These are phyloP conservation scores for Xylophagus ater DNA, from an alignment of 2,888 invertebrate genomes.

Conservation along the genomic window DNA sequence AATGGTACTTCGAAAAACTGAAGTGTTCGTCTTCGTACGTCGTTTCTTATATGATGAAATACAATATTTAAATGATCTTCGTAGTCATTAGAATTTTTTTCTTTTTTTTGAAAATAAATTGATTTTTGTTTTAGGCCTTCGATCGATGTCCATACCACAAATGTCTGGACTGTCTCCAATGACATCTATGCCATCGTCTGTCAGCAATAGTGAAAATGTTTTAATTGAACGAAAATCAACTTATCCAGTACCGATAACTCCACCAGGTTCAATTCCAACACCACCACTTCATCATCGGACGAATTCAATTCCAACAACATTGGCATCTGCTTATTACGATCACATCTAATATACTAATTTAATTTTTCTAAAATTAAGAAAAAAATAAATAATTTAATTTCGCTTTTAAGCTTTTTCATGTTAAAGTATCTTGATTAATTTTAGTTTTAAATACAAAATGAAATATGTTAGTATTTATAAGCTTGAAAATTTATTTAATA, in stretches of 20 bases:
- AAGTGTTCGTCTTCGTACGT: no score
- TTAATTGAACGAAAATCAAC: constrained; percentile 34
- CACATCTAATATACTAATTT: constrained; percentile 30
- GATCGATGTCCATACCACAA: constrained; percentile 31
- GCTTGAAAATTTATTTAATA: no score
- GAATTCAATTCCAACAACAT: constrained; percentile 17
- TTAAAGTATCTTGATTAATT: no score
- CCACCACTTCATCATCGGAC: constrained; percentile 23
- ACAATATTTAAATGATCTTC: no score
- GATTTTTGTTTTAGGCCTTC: constrained; percentile 26
- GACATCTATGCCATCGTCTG: constrained; percentile 21
- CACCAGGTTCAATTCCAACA: constrained; percentile 21
- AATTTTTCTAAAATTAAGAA: no score
- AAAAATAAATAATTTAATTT: no score
- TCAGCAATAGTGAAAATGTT: constrained; percentile 19
- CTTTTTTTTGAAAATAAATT: background rate
- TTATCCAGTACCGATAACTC: constrained; percentile 29
- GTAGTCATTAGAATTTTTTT: no score
- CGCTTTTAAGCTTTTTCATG: no score
- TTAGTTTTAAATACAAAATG: no score
- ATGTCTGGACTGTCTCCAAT: constrained; percentile 22
- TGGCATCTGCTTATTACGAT: constrained; percentile 26
- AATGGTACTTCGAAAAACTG: no score
- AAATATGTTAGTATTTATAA: no score
- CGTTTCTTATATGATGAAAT: no score